A percentile compares a stretch with the other conserved stretches of the same genome.
phyloP scores from a whole-genome alignment of 2,797 vertebrate genomes.

The Phaenicophaeus curvirostris region DNA sequence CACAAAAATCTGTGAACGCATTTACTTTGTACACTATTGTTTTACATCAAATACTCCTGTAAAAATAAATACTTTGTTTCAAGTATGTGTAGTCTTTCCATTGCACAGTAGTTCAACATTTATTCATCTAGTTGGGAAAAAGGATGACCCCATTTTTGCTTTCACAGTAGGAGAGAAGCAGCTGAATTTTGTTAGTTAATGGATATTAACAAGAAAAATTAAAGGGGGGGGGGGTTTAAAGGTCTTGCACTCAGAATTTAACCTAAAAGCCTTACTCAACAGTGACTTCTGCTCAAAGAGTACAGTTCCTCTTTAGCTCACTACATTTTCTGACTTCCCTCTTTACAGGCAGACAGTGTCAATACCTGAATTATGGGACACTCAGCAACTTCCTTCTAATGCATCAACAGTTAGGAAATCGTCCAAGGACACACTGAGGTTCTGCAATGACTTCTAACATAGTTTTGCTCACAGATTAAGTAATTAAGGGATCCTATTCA shows the following conservation, averaged over 20 bases:
- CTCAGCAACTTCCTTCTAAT: neutral
- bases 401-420: neutral
- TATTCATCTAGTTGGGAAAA: neutral
- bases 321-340: neutral
- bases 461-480: neutral
- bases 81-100: neutral
- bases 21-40: neutral
- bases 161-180: neutral
- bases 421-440: neutral
- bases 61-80: slow-evolving; percentile 38
- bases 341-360: neutral
- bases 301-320: neutral
- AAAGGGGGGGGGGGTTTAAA: too few species aligned
- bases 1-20: neutral
- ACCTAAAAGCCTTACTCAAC: neutral
- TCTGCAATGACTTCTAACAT: neutral
- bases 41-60: neutral
- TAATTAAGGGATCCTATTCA: neutral
- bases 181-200: neutral
- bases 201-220: neutral
- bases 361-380: neutral
- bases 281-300: neutral
- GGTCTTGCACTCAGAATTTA: neutral
- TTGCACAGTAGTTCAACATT: neutral
- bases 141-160: neutral